These are phyloP conservation scores for Gymnorhina tibicen DNA, from an alignment of 2,113 vertebrate species.

Conservation along the genomic window DNA sequence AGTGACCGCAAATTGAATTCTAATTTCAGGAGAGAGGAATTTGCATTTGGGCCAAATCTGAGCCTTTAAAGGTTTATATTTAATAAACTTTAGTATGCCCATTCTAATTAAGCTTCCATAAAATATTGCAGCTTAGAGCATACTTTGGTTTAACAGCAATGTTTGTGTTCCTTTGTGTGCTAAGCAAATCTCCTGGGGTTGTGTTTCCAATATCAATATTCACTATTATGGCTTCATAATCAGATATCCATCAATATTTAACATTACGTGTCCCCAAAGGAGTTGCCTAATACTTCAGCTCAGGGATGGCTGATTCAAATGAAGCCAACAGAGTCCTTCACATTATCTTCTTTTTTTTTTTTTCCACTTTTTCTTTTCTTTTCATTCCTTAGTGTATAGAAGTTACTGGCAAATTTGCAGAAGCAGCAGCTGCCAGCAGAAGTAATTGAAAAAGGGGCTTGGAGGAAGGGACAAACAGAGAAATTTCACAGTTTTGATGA, in stretches of 20 bases:
- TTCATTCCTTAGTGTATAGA: not conserved
- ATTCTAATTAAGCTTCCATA: not conserved
- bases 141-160: not conserved
- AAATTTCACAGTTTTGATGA: not conserved
- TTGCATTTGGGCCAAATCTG: not conserved
- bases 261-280: not conserved
- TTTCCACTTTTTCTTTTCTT: rapidly evolving
- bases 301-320: not conserved
- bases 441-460: not conserved
- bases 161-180: not conserved
- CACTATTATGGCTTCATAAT: not conserved
- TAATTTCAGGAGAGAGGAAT: not conserved
- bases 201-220: not conserved
- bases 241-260: constrained; percentile 11
- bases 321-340: not conserved
- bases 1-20: not conserved
- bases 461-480: not conserved
- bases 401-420: not conserved
- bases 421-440: not conserved
- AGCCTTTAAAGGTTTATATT: not conserved
- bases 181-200: not conserved
- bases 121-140: not conserved
- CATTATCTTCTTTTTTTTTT: not conserved
- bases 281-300: not conserved
- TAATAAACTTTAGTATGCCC: not conserved